These are phyloP conservation scores for Mamestra brassicae DNA, from an alignment of 2,888 invertebrate genomes.

Conservation along the genomic window DNA sequence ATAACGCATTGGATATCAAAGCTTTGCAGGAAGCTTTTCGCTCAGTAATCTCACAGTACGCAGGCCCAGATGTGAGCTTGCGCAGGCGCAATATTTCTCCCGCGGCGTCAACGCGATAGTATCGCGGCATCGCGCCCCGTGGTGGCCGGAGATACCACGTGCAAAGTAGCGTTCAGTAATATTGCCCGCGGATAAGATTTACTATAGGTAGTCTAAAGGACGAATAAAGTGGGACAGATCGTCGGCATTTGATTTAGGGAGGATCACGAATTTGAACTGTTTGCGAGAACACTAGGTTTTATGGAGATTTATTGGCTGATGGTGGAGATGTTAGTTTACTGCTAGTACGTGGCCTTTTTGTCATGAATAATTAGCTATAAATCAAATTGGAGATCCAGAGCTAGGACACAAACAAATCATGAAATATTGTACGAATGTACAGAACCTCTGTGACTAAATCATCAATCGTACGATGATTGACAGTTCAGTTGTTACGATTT, in stretches of 20 bases:
- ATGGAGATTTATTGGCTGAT: slow-evolving; percentile 39
- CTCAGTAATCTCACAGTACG: slow-evolving; percentile 40
- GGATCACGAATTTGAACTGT: slow-evolving; percentile 56
- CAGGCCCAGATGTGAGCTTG: slow-evolving; percentile 57
- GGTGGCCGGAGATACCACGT: slow-evolving; percentile 66
- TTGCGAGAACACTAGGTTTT: slow-evolving; percentile 42
- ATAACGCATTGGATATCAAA: slow-evolving; percentile 48
- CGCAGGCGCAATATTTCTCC: slow-evolving; percentile 72
- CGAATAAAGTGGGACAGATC: slow-evolving; percentile 67
- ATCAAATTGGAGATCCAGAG: not conserved
- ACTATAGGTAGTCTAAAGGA: slow-evolving; percentile 60
- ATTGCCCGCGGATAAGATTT: slow-evolving; percentile 66
- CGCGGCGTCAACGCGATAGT: slow-evolving; percentile 75
- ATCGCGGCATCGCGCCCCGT: slow-evolving; percentile 71
- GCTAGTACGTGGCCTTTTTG: not conserved
- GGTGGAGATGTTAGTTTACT: slow-evolving; percentile 11
- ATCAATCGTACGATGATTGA: slow-evolving; percentile 20
- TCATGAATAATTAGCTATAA: not conserved
- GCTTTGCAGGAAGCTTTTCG: not conserved
- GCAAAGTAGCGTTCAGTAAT: slow-evolving; percentile 64
- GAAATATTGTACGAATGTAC: not conserved
- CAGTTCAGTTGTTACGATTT: not conserved
- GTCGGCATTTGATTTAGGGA: slow-evolving; percentile 63
- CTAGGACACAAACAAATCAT: slow-evolving; percentile 12
- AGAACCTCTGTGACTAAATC: not conserved